Conservation (phyloP, 2,888 invertebrate genomes). For the Oscheius myriophilus region DNA sequence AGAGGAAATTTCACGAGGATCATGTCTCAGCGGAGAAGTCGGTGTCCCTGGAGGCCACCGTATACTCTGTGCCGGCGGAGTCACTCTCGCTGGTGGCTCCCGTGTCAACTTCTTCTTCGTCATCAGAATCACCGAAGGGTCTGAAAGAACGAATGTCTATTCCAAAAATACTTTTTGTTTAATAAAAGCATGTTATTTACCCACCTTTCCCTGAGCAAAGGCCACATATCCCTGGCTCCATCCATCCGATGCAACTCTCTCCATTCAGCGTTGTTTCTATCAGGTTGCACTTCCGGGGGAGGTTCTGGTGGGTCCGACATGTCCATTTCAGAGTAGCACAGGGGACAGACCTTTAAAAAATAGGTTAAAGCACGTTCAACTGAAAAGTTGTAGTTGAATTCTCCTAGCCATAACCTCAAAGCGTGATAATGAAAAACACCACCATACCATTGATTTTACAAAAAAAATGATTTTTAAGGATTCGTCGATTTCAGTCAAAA, state of each 20-base stretch:
- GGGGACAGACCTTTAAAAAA: conserved; percentile 48
- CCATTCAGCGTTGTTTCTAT: conserved; percentile 29
- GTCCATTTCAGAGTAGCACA: conserved; percentile 52
- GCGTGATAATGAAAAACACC: too few relatives aligned
- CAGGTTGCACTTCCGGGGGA: not conserved
- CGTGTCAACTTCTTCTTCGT: not conserved
- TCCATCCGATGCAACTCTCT: conserved; percentile 41
- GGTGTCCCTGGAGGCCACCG: not conserved
- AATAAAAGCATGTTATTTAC: too few relatives aligned
- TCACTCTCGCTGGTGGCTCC: not conserved
- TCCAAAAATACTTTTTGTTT: too few relatives aligned
- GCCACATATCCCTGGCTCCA: conserved; percentile 56
- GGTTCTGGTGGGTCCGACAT: conserved; percentile 21
- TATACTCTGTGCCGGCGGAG: not conserved
- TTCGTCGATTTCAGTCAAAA: too few relatives aligned
- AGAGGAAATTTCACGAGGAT: too few relatives aligned
- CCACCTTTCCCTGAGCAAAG: conserved; percentile 47
- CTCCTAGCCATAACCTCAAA: too few relatives aligned
- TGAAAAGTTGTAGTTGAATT: too few relatives aligned
- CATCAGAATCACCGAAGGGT: not conserved
- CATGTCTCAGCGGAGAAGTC: not conserved
- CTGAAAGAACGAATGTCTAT: not conserved
- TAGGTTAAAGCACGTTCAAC: not conserved
- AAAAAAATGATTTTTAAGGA: too few relatives aligned
- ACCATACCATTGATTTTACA: too few relatives aligned